Evolutionary conservation across 2,888 invertebrate genomes (phyloP).

Genomic region (Limnephilus lunatus): DNA sequence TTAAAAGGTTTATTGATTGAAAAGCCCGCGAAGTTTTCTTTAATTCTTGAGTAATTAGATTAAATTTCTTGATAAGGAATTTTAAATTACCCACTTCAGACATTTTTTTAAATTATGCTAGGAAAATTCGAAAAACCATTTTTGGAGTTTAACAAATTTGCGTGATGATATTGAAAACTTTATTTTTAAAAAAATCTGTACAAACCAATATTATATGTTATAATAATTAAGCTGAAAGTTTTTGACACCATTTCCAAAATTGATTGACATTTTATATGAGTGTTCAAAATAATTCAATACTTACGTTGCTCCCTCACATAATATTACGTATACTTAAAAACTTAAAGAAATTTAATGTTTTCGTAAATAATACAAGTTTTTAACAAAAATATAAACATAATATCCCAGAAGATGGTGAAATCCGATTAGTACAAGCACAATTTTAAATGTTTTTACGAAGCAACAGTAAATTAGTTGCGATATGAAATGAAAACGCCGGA

Average conservation of each 20-base stretch:
- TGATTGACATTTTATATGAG: not conserved
- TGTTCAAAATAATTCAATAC: not conserved
- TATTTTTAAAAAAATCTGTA: too few species aligned
- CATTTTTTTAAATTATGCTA: not conserved
- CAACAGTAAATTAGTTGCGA: not conserved
- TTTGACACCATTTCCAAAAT: not conserved
- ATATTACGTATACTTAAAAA: not conserved
- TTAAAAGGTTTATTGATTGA: not conserved
- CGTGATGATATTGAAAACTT: too few species aligned
- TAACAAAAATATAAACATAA: not conserved
- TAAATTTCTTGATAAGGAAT: not conserved
- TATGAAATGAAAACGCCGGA: not conserved
- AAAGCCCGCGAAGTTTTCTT: not conserved
- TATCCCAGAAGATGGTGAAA: not conserved
- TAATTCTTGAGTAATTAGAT: not conserved
- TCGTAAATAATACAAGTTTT: not conserved
- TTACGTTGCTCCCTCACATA: conserved; percentile 5
- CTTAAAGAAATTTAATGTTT: not conserved
- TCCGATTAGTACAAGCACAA: not conserved
- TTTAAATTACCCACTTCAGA: not conserved
- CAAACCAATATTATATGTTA: not conserved
- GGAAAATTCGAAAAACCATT: not conserved
- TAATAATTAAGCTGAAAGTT: not conserved
- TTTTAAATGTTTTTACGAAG: not conserved
- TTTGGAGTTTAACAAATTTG: not conserved